Evolutionary conservation across 2,888 invertebrate genomes (phyloP).

Genomic region (Eupithecia exiguata): DNA sequence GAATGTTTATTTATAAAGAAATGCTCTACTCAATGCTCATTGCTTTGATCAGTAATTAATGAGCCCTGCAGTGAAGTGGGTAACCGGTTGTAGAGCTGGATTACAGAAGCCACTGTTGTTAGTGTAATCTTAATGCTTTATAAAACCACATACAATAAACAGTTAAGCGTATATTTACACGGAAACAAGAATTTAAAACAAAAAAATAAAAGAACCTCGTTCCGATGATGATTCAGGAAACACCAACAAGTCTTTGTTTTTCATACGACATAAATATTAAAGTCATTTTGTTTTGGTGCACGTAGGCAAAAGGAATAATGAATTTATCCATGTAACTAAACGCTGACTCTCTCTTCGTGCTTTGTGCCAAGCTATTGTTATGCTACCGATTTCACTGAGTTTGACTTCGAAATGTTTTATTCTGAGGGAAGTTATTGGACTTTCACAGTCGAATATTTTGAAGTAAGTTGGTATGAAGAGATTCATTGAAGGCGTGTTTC

Average conservation of each 20-base stretch:
- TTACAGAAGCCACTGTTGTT: constrained; percentile 2
- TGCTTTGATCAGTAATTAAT: not conserved
- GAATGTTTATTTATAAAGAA: not conserved
- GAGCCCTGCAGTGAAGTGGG: not conserved
- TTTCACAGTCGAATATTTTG: not conserved
- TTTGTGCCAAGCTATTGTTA: constrained; percentile 61
- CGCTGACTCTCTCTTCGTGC: constrained; percentile 65
- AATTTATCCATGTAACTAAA: constrained; percentile 20
- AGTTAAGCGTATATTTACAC: not conserved
- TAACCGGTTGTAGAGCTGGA: constrained; percentile 11
- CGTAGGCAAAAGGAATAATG: constrained; percentile 27
- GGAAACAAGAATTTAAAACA: constrained; percentile 19
- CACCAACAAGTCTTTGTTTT: constrained; percentile 35
- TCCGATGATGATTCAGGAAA: constrained; percentile 30
- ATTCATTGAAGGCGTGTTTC: constrained; percentile 1
- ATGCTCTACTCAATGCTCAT: not conserved
- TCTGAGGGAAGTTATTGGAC: not conserved
- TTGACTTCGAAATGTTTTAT: constrained; percentile 4
- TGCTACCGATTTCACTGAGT: constrained; percentile 55
- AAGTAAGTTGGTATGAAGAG: not conserved
- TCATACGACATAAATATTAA: constrained; percentile 25
- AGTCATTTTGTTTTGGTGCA: constrained; percentile 26
- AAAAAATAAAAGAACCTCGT: constrained; percentile 19
- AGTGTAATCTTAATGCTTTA: not conserved
- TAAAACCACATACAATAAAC: constrained; percentile 5